Base-by-base conservation (phyloP, 2,888 invertebrate genomes). In the Cyrtodaria siliqua region DNA sequence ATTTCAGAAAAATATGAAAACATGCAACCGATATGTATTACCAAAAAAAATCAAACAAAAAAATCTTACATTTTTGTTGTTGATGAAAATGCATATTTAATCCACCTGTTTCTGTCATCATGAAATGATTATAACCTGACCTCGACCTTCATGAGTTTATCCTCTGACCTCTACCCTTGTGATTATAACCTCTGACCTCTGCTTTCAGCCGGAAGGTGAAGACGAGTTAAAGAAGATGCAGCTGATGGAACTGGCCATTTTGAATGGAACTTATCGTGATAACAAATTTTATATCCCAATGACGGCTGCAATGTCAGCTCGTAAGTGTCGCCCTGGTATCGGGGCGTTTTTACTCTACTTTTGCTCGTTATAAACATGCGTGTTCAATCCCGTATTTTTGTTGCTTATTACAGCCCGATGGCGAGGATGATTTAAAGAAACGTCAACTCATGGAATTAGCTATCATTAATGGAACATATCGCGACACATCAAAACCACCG, bases 361-460 rank as follows among this genome's bases (percentile, higher is more conserved):
- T 50, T 50, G 3, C 24, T 33, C 26, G 55, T 38, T 20, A 16
- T 44, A 44, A 9, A 44, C 44, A 55, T 71, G 61, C n/a, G n/a
- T 66, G 70, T 44, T 75, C 23, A 68, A 56, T 50, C 49, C 47
- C 12, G 33, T 33, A 33, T 33, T 12, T 33, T 33, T 74, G 55
- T 64, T 75, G 52, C 55, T 70, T 81, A 69, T 86, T 91, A 71
- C 96, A 99, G 98, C 98, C 99, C 82, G 99, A 99, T 94, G 99
- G 99, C 79, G 99, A 99, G 95, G 99, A 99, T 94, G 99, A 99
- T 94, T 95, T 99, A 92, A 99, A 99, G 95, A 99, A 99, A 94
- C 96, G 99, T 92, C 99, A 99, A 94, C 95, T 99, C 89, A 99
- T 99, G 99, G 99, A 99, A 94, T 95, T 99, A 93, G 99, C 99